Evolutionary conservation across 2,797 vertebrate species (phyloP).

Genomic region (Sebastes reedi): DNA sequence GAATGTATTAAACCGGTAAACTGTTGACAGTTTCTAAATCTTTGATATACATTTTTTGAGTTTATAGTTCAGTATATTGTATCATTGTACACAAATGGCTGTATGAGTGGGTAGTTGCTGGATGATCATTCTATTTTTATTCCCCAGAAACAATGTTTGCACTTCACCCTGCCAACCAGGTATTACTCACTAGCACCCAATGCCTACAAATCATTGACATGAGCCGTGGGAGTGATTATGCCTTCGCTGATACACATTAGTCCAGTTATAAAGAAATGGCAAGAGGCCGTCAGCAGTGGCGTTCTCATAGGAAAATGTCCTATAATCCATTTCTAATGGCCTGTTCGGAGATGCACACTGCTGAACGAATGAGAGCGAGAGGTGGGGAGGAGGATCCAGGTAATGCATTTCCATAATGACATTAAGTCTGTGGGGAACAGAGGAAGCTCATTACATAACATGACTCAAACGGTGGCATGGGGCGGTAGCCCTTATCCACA

Average conservation of each 20-base stretch:
- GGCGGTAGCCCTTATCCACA: slow-evolving; percentile 41
- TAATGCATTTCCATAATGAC: slow-evolving; percentile 83
- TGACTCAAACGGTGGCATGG: slow-evolving; percentile 54
- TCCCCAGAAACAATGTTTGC: slow-evolving; percentile 10
- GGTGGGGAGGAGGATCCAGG: slow-evolving; percentile 50
- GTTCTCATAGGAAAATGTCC: slow-evolving; percentile 62
- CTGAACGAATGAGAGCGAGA: slow-evolving; percentile 41
- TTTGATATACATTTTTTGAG: not conserved
- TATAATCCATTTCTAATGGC: slow-evolving; percentile 79
- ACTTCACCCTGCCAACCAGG: not conserved
- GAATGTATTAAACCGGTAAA: not conserved
- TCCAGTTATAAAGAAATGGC: slow-evolving; percentile 55
- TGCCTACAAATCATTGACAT: slow-evolving; percentile 43
- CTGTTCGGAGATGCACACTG: slow-evolving; percentile 63
- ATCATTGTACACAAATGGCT: not conserved
- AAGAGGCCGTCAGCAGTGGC: slow-evolving; percentile 48
- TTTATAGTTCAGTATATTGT: slow-evolving; percentile 13
- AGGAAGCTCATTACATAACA: slow-evolving; percentile 75
- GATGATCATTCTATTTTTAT: slow-evolving; percentile 39
- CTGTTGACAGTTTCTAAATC: not conserved
- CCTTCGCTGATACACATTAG: slow-evolving; percentile 49
- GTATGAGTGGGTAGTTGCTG: slow-evolving; percentile 1
- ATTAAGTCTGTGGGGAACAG: slow-evolving; percentile 72
- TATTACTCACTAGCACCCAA: slow-evolving; percentile 23
- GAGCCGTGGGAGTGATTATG: slow-evolving; percentile 50